A percentile compares a stretch with the other conserved stretches of the same genome.
phyloP scores from a whole-genome alignment of 2,797 vertebrate genomes.

The Sebastes aleutianus region DNA sequence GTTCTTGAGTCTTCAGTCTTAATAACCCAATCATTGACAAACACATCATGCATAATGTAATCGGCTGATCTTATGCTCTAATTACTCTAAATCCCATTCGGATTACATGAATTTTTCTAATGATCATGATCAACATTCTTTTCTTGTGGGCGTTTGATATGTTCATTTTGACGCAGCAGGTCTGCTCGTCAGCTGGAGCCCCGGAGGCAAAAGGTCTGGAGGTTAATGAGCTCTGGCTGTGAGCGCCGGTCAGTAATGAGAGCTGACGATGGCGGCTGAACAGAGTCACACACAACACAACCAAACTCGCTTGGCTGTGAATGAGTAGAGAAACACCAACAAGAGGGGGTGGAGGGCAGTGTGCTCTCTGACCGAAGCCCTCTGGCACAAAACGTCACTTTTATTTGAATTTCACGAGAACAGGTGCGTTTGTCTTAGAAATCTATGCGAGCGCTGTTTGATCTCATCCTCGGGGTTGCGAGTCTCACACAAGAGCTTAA shows the following conservation, averaged over 20 bases:
- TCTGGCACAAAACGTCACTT: neutral
- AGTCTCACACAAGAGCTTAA: conserved; percentile 2
- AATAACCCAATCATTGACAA: neutral
- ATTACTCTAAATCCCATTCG: neutral
- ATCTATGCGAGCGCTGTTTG: neutral
- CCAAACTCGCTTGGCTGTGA: conserved; percentile 40
- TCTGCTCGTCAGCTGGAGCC: conserved; percentile 12
- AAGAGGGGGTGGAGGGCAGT: neutral
- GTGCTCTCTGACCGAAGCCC: neutral
- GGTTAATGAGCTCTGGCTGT: conserved; percentile 65
- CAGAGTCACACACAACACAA: conserved; percentile 6
- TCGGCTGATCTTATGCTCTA: neutral
- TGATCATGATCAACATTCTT: neutral
- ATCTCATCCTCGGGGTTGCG: conserved; percentile 13
- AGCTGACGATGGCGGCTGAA: conserved; percentile 39
- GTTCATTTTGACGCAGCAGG: neutral
- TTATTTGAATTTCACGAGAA: conserved; percentile 13
- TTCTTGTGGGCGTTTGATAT: neutral
- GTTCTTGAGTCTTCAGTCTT: neutral
- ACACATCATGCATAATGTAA: neutral
- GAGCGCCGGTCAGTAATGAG: conserved; percentile 53
- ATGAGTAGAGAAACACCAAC: conserved; percentile 9
- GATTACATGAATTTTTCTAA: neutral
- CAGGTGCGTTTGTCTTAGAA: conserved; percentile 11
- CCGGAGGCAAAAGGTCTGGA: conserved; percentile 9